Evolutionary conservation across 1,140 invertebrate species (phyloP), one percentile per base, ranked within the genome.

Genomic region (Pygmarrhopalites habei): DNA sequence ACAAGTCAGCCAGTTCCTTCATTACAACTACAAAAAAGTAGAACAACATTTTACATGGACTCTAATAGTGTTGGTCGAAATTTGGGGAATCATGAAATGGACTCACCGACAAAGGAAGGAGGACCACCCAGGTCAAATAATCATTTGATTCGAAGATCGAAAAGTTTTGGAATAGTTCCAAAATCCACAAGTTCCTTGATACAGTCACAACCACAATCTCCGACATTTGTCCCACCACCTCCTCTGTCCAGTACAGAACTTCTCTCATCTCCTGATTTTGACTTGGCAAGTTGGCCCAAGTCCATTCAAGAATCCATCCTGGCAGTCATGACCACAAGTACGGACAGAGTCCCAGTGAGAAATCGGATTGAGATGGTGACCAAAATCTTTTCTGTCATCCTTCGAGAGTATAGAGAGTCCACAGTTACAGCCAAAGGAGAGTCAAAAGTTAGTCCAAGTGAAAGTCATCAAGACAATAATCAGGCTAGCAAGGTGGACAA

Each of bases 321-420:
- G 5, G 43, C 62, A 4, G 56, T 60, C n/a, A 59, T 67, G 0
- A 67, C 61, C 28, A 39, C 51, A 58, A 64, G 65, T 7, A 63
- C 53, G 21, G 69, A 70, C 4, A 44, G 64, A 58, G 64, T 70
- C 23, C 57, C 69, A 5, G 65, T 66, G 5, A 25, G 69, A 29
- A 60, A 65, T 25, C 30, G 58, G 26, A 70, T 70, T 46, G 62
- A 65, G 23, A 70, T 70, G 69, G 69, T 70, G 0, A 60, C 49
- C 12, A 29, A 26, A 14, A 67, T 70, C 39, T 66, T 70, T 52
- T 60, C 65, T 7, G 43, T 58, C 2, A 61, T 69, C 49, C 49
- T 69, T 2, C 23, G 21, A 26, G 19, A n/a, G n/a, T n/a, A n/a
- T n/a, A n/a, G n/a, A n/a, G n/a, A n/a, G n/a, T n/a, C n/a, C n/a